Base-by-base conservation (phyloP, 2,113 vertebrate species). In the Bufo bufo region DNA sequence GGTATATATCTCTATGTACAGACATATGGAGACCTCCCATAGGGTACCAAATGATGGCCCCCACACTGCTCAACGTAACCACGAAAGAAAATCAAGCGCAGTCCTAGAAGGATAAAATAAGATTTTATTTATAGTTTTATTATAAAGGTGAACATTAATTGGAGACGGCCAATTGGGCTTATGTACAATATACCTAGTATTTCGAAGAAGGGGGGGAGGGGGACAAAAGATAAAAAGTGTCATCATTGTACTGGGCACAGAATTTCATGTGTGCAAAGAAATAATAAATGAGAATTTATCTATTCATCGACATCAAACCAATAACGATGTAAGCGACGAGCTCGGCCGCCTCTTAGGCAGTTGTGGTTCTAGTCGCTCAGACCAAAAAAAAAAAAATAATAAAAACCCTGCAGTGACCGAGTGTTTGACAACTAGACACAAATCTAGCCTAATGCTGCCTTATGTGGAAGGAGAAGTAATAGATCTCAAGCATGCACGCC, bases 151-250 rank as follows among this genome's bases (percentile, higher is more conserved):
- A 95, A 97, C 96, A 96, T 99, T 94, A 98, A 96, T 96, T 98
- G 97, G 97, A 97, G 97, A 97, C 96, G 96, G 94, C 95, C 95
- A 91, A 96, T 95, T 95, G 94, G 96, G 96, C 97, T 97, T 98
- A 98, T 98, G 97, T 98, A 98, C 97, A 98, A 98, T 97, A 97
- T 98, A 97, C 96, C 95, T 96, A 95, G 96, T 96, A 96, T 95
- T 96, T 98, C 95, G 95, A 95, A 95, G 94, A 96, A 97, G n/a
- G n/a, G n/a, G n/a, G 96, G 96, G n/a, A n/a, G 94, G 96, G 97
- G 96, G 95, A 59, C 14, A 93, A 94, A 96, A 96, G 33, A 90
- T 92, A 52, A 91, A 90, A 89, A 94, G 93, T 91, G 90, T 93
- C 88, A 89, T 85, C 94, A 91, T 95, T 96, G 95, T 89, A 92